Percentiles rank a stretch among this genome's conserved stretches.
These are phyloP conservation scores for Globicephala melas DNA, from an alignment of 2,113 vertebrate species.

Conservation along the genomic window DNA sequence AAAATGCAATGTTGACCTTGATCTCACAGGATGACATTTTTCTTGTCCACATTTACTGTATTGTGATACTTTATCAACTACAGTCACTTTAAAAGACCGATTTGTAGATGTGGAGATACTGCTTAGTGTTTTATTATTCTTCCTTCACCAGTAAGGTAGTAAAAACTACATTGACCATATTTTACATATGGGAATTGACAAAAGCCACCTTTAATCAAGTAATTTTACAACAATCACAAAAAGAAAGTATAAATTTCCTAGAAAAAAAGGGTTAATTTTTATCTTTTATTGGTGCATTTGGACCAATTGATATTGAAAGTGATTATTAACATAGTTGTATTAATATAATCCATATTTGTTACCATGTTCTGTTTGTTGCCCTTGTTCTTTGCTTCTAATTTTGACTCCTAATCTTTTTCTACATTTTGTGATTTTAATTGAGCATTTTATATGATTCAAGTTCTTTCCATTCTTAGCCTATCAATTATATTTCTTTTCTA, in stretches of 20 bases:
- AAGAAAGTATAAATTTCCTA: not conserved
- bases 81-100: not conserved
- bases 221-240: not conserved
- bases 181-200: not conserved
- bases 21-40: not conserved
- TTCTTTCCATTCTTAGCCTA: too few species aligned
- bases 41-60: not conserved
- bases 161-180: not conserved
- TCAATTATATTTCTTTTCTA: too few species aligned
- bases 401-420: too few species aligned
- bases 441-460: too few species aligned
- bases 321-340: not conserved
- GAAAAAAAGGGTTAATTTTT: not conserved
- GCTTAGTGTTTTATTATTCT: not conserved
- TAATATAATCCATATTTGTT: not conserved
- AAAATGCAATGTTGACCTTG: not conserved
- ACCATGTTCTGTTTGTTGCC: too few species aligned
- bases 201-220: not conserved
- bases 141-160: not conserved
- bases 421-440: too few species aligned
- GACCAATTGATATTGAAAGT: not conserved
- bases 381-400: too few species aligned
- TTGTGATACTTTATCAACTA: not conserved
- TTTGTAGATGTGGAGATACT: not conserved
- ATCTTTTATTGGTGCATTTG: not conserved